Conservation (phyloP, 2,888 invertebrate species). For the Biston betularia region DNA sequence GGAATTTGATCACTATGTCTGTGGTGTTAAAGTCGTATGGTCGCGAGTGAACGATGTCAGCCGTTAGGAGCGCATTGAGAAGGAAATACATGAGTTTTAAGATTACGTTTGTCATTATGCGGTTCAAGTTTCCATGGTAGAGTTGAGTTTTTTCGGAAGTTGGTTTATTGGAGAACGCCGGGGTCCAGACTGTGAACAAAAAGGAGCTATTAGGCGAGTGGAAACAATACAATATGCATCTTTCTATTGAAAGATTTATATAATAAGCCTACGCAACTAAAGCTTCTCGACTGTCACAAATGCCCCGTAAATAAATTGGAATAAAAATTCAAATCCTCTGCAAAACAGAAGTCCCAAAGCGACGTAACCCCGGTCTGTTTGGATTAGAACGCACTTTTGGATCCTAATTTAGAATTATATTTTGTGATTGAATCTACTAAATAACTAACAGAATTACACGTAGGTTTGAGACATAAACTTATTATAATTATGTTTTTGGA, state of each 20-base stretch:
- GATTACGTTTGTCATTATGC: conserved; percentile 80
- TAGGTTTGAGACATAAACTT: too few relatives aligned
- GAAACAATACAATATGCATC: conserved; percentile 6
- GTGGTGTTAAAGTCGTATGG: conserved; percentile 60
- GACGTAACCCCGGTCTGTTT: too few relatives aligned
- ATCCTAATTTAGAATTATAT: too few relatives aligned
- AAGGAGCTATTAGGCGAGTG: conserved; percentile 47
- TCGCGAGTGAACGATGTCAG: conserved; percentile 72
- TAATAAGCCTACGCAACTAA: neutral
- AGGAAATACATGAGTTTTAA: conserved; percentile 81
- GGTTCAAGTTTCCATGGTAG: conserved; percentile 59
- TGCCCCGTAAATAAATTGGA: too few relatives aligned
- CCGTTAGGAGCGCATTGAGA: conserved; percentile 70
- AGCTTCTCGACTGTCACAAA: neutral
- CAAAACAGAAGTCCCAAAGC: too few relatives aligned
- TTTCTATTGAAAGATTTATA: neutral
- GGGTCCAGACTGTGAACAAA: conserved; percentile 60
- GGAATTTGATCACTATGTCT: conserved; percentile 66
- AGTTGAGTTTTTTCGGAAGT: conserved; percentile 42
- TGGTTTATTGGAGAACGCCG: conserved; percentile 47
- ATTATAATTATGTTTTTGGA: too few relatives aligned
- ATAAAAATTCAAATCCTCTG: too few relatives aligned
- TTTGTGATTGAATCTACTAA: too few relatives aligned
- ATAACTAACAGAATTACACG: too few relatives aligned
- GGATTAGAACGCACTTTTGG: too few relatives aligned